Percentiles rank a stretch among this genome's conserved stretches.
These are phyloP conservation scores for Rhinichthys klamathensis DNA, from an alignment of 2,113 vertebrate genomes.

Conservation along the genomic window DNA sequence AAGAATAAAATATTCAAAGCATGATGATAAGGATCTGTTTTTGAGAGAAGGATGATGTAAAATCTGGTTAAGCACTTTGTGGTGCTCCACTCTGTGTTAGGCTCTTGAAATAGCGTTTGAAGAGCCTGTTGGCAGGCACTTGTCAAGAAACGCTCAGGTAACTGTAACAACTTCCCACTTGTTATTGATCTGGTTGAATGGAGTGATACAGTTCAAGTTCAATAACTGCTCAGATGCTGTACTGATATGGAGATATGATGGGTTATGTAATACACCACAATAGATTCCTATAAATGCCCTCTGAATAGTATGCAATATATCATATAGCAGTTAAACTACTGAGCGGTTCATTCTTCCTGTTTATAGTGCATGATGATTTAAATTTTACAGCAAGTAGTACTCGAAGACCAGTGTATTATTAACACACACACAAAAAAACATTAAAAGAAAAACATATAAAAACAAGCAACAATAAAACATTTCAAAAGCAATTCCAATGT, in stretches of 20 bases:
- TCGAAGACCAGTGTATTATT: neutral
- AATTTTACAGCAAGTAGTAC: neutral
- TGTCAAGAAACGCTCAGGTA: slow-evolving; percentile 17
- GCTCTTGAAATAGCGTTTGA: slow-evolving; percentile 10
- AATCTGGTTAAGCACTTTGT: slow-evolving; percentile 6
- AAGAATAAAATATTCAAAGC: neutral
- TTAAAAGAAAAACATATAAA: neutral
- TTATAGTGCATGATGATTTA: neutral
- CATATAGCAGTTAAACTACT: neutral
- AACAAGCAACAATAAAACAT: neutral
- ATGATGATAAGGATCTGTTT: neutral
- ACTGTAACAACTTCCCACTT: slow-evolving; percentile 45
- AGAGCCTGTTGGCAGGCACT: neutral
- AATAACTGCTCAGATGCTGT: neutral
- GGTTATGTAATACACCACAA: neutral
- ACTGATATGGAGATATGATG: slow-evolving; percentile 31
- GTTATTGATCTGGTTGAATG: slow-evolving; percentile 33
- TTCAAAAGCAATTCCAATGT: no score
- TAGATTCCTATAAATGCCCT: neutral
- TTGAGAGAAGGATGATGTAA: neutral
- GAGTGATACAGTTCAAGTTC: slow-evolving; percentile 17
- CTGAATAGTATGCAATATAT: neutral
- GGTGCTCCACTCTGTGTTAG: neutral
- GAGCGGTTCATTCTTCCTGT: neutral
- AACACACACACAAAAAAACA: neutral